These are phyloP conservation scores for Palythoa heliodiscus DNA, from an alignment of 92 coral and sea anemone species.

Conservation along the genomic window DNA sequence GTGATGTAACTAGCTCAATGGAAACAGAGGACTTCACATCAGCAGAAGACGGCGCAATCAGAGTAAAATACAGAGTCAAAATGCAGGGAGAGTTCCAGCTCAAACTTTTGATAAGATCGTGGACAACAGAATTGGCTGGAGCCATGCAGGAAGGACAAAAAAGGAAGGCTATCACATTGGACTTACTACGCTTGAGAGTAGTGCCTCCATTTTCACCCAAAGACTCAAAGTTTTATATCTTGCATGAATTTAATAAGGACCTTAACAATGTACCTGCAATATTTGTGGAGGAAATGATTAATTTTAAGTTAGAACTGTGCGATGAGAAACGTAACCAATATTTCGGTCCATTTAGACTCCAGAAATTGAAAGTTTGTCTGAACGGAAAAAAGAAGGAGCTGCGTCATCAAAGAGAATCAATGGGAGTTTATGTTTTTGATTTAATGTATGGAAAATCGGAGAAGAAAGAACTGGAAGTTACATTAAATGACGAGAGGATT, in stretches of 20 bases:
- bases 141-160: not conserved
- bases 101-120: not conserved
- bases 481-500: not conserved
- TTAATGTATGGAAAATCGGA: slow-evolving; percentile 10
- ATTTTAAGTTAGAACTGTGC: too few relatives aligned
- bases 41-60: not conserved
- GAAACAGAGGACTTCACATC: not conserved
- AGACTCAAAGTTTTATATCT: slow-evolving; percentile 2
- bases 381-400: slow-evolving; percentile 1
- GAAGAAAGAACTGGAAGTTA: not conserved
- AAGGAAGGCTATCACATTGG: not conserved
- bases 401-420: not conserved
- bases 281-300: not conserved
- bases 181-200: not conserved
- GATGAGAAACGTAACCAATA: not conserved
- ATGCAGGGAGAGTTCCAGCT: slow-evolving; percentile 2
- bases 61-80: slow-evolving; percentile 17
- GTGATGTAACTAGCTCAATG: not conserved
- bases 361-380: slow-evolving; percentile 10
- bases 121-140: not conserved
- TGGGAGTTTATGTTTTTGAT: not conserved
- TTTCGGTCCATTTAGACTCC: not conserved
- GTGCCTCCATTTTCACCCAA: slow-evolving; percentile 13
- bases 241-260: not conserved
- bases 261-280: not conserved